phyloP scores from a whole-genome alignment of 1,140 invertebrate species.

The Heliconius melpomene region DNA sequence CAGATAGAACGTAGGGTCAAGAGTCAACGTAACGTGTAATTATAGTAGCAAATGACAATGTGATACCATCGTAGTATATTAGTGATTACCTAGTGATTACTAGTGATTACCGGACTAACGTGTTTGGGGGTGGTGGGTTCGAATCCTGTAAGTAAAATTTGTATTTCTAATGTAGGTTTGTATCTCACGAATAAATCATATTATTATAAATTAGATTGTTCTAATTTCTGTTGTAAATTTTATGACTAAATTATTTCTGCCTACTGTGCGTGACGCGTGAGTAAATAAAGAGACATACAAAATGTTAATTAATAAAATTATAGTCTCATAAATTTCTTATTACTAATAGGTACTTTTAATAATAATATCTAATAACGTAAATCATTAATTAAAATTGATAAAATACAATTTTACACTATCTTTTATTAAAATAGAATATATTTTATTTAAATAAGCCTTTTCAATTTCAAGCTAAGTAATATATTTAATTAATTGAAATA shows the following conservation, averaged over 20 bases:
- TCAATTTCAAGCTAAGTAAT: background rate
- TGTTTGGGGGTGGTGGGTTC: no score
- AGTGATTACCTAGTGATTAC: no score
- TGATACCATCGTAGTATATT: background rate
- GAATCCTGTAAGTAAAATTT: no score
- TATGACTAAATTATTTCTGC: background rate
- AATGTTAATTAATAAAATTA: background rate
- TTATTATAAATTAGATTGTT: no score
- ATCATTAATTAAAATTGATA: background rate
- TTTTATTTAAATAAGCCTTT: background rate
- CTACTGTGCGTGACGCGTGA: background rate
- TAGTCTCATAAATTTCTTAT: background rate
- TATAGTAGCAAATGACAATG: background rate
- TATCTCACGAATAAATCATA: no score
- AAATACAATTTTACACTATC: background rate
- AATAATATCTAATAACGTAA: background rate
- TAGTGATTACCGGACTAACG: no score
- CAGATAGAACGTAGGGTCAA: constrained; percentile 1
- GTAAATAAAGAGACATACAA: background rate
- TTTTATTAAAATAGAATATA: background rate
- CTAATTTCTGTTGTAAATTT: background rate
- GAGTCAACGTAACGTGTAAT: background rate
- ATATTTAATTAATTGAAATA: background rate
- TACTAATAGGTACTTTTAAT: background rate
- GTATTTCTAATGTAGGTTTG: no score